A percentile compares a stretch with the other conserved stretches of the same genome.
Evolutionary conservation across 2,113 vertebrate genomes (phyloP).

Genomic region (Syngnathus scovelli): DNA sequence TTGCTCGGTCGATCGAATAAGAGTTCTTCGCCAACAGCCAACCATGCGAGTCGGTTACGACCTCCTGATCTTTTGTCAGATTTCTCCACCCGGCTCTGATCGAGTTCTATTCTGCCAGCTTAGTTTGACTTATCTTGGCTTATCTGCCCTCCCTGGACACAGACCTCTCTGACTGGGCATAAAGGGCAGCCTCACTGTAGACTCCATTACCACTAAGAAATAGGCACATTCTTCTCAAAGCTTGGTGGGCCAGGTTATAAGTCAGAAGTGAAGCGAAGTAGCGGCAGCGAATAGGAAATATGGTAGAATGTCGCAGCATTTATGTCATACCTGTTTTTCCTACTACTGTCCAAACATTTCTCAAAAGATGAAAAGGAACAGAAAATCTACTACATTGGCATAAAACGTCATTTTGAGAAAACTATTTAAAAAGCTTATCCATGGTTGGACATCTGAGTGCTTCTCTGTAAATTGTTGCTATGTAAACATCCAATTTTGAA

Average conservation of each 20-base stretch:
- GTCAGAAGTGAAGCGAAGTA: constrained; percentile 24
- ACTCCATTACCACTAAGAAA: constrained; percentile 42
- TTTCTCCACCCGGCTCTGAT: constrained; percentile 53
- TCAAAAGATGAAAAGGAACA: background rate
- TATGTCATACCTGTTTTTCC: background rate
- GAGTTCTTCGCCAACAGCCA: constrained; percentile 43
- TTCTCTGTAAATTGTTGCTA: background rate
- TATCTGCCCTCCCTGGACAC: constrained; percentile 53
- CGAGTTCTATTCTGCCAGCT: constrained; percentile 56
- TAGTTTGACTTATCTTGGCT: constrained; percentile 54
- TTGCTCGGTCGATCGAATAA: constrained; percentile 37
- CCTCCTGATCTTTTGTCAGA: constrained; percentile 55
- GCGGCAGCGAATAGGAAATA: constrained; percentile 11
- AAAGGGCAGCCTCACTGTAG: constrained; percentile 41
- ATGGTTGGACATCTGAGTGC: background rate
- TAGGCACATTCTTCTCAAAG: constrained; percentile 30
- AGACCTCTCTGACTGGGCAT: constrained; percentile 36
- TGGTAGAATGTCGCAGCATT: background rate
- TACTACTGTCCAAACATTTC: background rate
- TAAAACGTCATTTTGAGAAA: background rate
- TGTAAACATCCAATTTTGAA: background rate
- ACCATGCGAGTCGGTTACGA: constrained; percentile 38
- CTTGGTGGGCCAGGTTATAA: constrained; percentile 25
- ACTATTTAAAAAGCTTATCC: background rate
- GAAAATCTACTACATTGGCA: background rate